Base-by-base conservation (phyloP, 2,888 invertebrate genomes). In the Coelopa pilipes region DNA sequence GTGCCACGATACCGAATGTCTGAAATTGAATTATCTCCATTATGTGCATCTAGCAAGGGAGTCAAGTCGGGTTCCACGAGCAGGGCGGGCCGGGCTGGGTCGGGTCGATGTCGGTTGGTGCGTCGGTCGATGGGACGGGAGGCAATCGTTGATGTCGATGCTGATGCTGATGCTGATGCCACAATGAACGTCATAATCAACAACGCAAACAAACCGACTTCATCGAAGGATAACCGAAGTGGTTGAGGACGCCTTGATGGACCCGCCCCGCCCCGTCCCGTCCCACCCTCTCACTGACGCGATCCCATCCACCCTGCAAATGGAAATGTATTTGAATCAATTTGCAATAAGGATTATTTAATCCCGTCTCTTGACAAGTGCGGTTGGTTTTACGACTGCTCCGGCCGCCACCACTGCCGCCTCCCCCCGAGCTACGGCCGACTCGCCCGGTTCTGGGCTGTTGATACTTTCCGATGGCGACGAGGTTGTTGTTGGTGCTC, bases 11-110 rank as follows among this genome's bases (percentile, higher is more conserved):
- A 85, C 86, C 87, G 87, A 87, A 85, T 87, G 87, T 86, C 86
- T 86, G 84, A 86, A 87, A 87, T 87, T 86, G 84, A 87, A 87
- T 87, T 87, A 87, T 84, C 83, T 83, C 85, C 86, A 85, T 87
- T 86, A 86, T 83, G 82, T 79, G 81, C 81, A 78, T 83, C 82
- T 83, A 81, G 82, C 82, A 80, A 83, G 80, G 80, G 69, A 75
- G 70, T 63, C 75, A 70, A 71, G 75, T 72, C 55, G 75, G 63
- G 69, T 73, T 67, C 49, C 72, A 47, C 57, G 76, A 45, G 19
- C 12, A 70, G 19, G 62, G 15, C 4, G 7, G 34, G 34, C 34
- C 34, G 53, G n/a, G 53, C 10, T 11, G 53, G n/a, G 53, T 53
- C n/a, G 53, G 10, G 53, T 53, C 53, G 53, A 9, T 53, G 24